phyloP scores from a whole-genome alignment of 2,888 invertebrate genomes.

The Dorcus parallelipipedus region DNA sequence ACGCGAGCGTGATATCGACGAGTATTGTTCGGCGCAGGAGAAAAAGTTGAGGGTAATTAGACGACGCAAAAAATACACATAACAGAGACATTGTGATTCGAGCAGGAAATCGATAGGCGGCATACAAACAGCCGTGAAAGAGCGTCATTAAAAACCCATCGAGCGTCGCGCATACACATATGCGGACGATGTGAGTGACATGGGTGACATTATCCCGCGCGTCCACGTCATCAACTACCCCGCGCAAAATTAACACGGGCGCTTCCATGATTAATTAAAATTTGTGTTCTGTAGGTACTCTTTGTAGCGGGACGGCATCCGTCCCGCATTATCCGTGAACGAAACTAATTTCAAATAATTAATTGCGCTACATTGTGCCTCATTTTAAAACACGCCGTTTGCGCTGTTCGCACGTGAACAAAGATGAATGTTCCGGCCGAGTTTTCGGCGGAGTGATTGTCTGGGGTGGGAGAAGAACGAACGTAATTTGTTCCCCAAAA shows the following conservation, averaged over 20 bases:
- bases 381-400: not conserved
- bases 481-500: too few relatives aligned
- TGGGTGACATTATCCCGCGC: not conserved
- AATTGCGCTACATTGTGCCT: not conserved
- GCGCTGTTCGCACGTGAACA: too few relatives aligned
- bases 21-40: too few relatives aligned
- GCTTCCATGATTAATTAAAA: conserved; percentile 2
- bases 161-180: not conserved
- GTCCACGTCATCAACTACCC: not conserved
- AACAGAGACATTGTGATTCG: not conserved
- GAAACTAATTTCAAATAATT: not conserved
- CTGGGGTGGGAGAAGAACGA: too few relatives aligned
- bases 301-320: too few relatives aligned
- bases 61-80: too few relatives aligned
- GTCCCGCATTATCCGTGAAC: not conserved
- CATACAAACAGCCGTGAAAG: not conserved
- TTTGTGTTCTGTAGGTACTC: not conserved
- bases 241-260: not conserved
- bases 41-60: too few relatives aligned
- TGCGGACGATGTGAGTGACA: not conserved
- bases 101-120: not conserved
- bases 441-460: too few relatives aligned
- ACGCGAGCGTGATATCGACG: too few relatives aligned
- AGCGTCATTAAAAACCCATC: not conserved
- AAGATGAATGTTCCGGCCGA: too few relatives aligned